Evolutionary conservation across 2,797 vertebrate species (phyloP), one percentile per base, ranked within the genome.

Genomic region (Gadopsis bispinosus): DNA sequence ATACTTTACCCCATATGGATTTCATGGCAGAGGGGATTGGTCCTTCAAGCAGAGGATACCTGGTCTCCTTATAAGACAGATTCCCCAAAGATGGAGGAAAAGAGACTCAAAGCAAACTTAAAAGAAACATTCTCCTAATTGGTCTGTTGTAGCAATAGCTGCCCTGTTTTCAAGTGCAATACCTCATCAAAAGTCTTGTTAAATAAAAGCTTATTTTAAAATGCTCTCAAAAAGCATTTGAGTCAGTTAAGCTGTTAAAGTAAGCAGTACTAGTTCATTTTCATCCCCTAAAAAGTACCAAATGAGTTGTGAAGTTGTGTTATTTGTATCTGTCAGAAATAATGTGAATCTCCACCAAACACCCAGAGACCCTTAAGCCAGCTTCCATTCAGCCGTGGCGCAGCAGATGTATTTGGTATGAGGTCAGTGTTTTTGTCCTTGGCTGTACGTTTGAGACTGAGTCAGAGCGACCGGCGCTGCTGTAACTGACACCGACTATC

Each of bases 401-500:
- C 16, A 64, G 56, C 71, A 60, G 58, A 83, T 69, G 45, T 73
- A 62, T 75, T 85, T 84, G 56, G 67, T 81, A 59, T 58, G 77
- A 86, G 75, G 82, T 83, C 87, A 76, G 66, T 80, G 83, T 74
- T 86, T 92, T 80, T 88, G 89, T 91, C 91, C 90, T 93, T 90
- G 86, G 51, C 61, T 61, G 79, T 67, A 79, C 79, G 75, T 83
- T 86, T 85, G 84, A 91, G 83, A 87, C 37, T 68, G 77, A 77
- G 70, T 82, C 80, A 80, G 75, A 78, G 66, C 43, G 71, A 86
- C 80, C 51, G 20, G 63, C 33, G 20, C 74, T 55, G 67, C 62
- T 77, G 91, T 90, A 91, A 92, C 78, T 80, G 84, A 94, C 91
- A 89, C 88, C 48, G 62, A 83, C 82, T 92, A 90, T 93, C 91